Evolutionary conservation across 2,797 vertebrate genomes (phyloP).

Genomic region (Premnoplex brunnescens): DNA sequence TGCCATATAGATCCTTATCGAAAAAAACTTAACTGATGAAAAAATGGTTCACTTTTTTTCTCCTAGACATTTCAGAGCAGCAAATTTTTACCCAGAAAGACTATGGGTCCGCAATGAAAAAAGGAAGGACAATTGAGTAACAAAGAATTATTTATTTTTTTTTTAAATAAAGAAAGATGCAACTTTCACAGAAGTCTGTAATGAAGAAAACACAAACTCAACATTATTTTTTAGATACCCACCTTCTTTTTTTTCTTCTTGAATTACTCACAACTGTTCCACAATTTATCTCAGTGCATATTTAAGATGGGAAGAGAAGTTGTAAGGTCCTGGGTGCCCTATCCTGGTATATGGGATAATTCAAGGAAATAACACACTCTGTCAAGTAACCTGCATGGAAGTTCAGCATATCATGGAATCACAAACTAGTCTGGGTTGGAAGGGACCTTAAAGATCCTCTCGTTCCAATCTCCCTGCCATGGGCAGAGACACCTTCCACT

Average conservation of each 20-base stretch:
- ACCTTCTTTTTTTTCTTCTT: not conserved
- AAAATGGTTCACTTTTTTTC: not conserved
- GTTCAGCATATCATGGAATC: no score
- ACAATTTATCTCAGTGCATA: not conserved
- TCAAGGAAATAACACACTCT: not conserved
- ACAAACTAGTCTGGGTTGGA: not conserved
- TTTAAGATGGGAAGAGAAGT: not conserved
- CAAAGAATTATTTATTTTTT: not conserved
- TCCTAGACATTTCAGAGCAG: rapidly evolving
- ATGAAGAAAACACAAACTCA: not conserved
- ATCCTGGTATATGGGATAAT: not conserved
- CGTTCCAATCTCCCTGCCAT: not conserved
- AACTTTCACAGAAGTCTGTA: not conserved
- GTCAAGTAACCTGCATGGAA: not conserved
- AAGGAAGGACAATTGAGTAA: not conserved
- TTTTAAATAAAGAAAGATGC: not conserved
- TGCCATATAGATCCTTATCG: not conserved
- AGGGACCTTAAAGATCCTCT: not conserved
- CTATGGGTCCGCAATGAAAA: not conserved
- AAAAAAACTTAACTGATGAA: not conserved
- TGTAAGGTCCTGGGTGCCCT: not conserved
- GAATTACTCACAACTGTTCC: not conserved
- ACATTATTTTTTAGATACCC: not conserved
- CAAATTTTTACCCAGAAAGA: not conserved
- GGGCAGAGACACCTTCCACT: not conserved